phyloP scores from a whole-genome alignment of 2,888 invertebrate species.

The Acanthosepion lycidas region DNA sequence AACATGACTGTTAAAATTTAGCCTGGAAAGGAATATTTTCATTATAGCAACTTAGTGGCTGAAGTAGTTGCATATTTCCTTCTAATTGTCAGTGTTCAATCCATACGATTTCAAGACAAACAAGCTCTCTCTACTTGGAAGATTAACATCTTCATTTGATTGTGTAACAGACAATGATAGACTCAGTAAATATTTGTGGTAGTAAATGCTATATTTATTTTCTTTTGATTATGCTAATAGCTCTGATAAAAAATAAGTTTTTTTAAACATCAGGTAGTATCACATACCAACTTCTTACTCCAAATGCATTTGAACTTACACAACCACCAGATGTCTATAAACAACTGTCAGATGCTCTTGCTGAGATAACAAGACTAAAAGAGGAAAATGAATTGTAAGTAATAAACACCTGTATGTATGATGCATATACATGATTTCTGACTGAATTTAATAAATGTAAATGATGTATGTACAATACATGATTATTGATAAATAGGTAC shows the following conservation, averaged over 20 bases:
- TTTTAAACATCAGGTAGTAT: background rate
- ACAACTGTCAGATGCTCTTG: background rate
- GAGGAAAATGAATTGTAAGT: constrained; percentile 21
- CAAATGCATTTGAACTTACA: background rate
- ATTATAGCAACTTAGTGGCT: too few species aligned
- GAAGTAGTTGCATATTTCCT: too few species aligned
- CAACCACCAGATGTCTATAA: background rate
- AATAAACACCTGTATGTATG: background rate
- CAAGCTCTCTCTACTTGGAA: too few species aligned
- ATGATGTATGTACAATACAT: too few species aligned
- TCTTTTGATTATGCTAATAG: background rate
- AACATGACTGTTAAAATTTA: too few species aligned
- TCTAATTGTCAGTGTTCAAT: too few species aligned
- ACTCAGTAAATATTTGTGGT: background rate
- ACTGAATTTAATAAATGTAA: too few species aligned
- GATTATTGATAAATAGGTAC: too few species aligned
- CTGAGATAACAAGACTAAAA: background rate
- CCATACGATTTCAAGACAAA: too few species aligned
- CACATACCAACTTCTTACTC: background rate
- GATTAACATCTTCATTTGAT: too few species aligned
- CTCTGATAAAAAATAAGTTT: background rate
- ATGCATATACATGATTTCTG: background rate
- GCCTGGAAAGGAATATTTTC: too few species aligned
- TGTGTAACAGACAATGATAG: too few species aligned
- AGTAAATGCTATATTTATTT: background rate